Evolutionary conservation across 1,140 invertebrate species (phyloP).

Genomic region (Pararge aegeria): DNA sequence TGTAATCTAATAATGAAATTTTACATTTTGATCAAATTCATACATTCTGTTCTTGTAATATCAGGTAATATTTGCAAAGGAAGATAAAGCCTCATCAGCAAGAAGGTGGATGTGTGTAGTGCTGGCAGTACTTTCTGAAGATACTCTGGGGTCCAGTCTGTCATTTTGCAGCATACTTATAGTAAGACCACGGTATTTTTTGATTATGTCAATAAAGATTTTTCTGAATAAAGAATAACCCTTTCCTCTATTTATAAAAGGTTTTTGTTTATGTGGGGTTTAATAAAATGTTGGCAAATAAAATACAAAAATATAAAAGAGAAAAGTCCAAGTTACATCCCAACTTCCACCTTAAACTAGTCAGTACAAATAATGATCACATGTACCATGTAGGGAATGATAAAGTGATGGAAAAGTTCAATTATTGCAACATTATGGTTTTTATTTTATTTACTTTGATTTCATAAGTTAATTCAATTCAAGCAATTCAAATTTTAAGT

Average conservation of each 20-base stretch:
- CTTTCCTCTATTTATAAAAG: conserved; percentile 39
- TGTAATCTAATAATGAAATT: conserved; percentile 46
- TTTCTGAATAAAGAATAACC: conserved; percentile 47
- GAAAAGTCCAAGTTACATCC: conserved; percentile 49
- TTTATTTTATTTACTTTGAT: no score
- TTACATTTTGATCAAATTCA: conserved; percentile 34
- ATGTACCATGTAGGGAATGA: neutral
- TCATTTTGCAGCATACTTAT: conserved; percentile 57
- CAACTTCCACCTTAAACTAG: conserved; percentile 48
- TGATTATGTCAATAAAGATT: conserved; percentile 72
- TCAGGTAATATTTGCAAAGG: conserved; percentile 53
- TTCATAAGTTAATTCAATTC: no score
- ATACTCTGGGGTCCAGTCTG: conserved; percentile 16
- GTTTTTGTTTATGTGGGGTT: conserved; percentile 47
- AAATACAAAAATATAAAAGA: conserved; percentile 42
- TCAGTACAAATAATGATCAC: conserved; percentile 36
- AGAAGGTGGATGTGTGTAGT: neutral
- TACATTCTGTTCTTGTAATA: conserved; percentile 41
- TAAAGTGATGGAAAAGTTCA: no score
- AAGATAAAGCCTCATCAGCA: conserved; percentile 3
- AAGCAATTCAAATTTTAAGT: no score
- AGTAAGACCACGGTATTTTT: conserved; percentile 75
- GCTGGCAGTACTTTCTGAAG: conserved; percentile 14
- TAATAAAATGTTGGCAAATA: conserved; percentile 39
- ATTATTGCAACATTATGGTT: no score